phyloP scores from a whole-genome alignment of 2,797 vertebrate species.

The Darevskia nairensis region DNA sequence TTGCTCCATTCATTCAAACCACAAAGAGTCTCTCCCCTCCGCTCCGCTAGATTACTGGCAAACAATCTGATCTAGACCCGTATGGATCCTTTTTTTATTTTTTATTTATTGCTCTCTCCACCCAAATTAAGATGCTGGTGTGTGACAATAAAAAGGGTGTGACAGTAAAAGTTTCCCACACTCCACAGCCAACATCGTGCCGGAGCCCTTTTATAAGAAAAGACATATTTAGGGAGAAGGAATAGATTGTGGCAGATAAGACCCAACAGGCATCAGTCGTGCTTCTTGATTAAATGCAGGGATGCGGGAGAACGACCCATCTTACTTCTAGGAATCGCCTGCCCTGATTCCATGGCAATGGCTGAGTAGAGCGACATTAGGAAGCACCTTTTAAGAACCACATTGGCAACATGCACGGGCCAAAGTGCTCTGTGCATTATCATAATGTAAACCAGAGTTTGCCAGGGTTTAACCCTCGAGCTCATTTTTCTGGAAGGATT shows the following conservation, averaged over 20 bases:
- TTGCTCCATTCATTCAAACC: background rate
- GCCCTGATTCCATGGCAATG: background rate
- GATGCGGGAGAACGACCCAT: background rate
- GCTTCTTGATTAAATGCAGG: background rate
- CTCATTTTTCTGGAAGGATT: background rate
- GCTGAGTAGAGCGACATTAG: background rate
- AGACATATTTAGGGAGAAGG: background rate
- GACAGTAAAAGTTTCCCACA: background rate
- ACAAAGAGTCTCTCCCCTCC: background rate
- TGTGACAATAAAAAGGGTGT: background rate
- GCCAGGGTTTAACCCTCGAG: background rate
- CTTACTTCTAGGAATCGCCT: background rate
- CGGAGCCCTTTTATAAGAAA: background rate
- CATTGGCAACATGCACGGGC: background rate
- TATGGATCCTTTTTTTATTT: background rate
- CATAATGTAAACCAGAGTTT: background rate
- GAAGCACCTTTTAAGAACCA: background rate
- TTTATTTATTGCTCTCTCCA: background rate
- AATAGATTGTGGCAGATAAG: background rate
- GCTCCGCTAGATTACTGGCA: background rate
- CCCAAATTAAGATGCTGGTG: background rate
- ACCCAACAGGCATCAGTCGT: background rate
- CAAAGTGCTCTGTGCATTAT: background rate
- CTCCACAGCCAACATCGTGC: background rate
- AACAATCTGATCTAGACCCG: background rate